phyloP scores from a whole-genome alignment of 2,113 vertebrate genomes.

The Eptesicus fuscus region DNA sequence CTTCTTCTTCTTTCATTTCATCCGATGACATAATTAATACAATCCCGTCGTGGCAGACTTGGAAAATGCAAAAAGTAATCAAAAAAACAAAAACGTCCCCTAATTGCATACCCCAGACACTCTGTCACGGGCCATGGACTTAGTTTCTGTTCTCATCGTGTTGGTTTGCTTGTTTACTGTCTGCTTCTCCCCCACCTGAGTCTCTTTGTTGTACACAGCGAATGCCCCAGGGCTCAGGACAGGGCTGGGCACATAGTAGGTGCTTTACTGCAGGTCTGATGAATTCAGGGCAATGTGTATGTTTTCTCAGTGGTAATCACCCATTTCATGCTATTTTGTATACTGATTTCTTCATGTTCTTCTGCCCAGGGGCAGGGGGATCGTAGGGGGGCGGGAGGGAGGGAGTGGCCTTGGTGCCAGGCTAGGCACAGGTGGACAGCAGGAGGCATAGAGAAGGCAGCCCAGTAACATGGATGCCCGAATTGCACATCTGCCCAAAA shows the following conservation, averaged over 20 bases:
- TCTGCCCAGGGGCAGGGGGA: background rate
- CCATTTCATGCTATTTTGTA: background rate
- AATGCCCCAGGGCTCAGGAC: background rate
- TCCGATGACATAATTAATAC: background rate
- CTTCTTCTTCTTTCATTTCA: background rate
- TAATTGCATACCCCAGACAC: rapidly evolving
- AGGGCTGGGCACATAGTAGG: background rate
- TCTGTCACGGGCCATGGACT: background rate
- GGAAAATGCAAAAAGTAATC: background rate
- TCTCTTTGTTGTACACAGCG: background rate
- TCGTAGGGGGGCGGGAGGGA: too few relatives aligned
- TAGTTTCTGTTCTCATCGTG: background rate
- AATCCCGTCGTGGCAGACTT: background rate
- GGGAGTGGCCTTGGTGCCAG: background rate
- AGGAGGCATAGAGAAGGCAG: background rate
- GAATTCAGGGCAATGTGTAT: background rate
- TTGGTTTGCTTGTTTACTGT: background rate
- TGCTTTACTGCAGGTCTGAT: background rate
- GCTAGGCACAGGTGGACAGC: background rate
- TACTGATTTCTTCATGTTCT: background rate
- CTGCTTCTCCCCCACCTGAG: background rate
- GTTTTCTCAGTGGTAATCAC: background rate
- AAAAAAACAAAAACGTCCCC: background rate
- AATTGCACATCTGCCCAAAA: background rate
- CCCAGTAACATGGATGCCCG: too few relatives aligned